Base-by-base conservation (phyloP, 2,888 invertebrate species). In the Heteromyza rotundicornis region DNA sequence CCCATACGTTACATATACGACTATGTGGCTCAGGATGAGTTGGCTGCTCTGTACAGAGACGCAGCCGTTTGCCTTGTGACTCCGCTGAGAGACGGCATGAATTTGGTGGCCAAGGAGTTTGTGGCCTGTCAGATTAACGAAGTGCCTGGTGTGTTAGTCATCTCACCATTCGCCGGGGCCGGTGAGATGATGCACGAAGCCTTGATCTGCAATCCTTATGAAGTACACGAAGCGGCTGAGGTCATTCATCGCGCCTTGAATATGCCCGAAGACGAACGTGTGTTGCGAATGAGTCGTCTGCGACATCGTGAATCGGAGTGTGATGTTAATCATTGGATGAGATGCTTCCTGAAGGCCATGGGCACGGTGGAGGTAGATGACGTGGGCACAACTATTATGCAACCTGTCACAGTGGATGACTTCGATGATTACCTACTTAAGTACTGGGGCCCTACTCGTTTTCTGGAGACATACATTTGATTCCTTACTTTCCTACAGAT, bases 151-250 rank as follows among this genome's bases (percentile, higher is more conserved):
- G 95, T 95, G 0, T 83, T 95, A 36, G 92, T 95, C 55, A 90
- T 95, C 8, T 95, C 95, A 0, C 95, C 95, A 0, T 95, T 95
- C 78, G 95, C 95, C 60, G 95, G 95, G 1, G 95, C 95, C 5
- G 94, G 94, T 0, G 94, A 95, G 82, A 94, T 92, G 87, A 95
- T 95, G 95, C 94, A 94, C 83, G 95, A 95, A 80, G 95, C 95
- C 1, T 85, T 95, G 10, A 89, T 94, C 56, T 94, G 93, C 78
- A 95, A 95, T 81, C 95, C 95, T 0, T 94, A 95, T 74, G 95
- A 95, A 81, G 86, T 94, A 55, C 91, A 94, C 72, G 92, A 92
- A 69, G 93, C 94, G 2, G 94, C 95, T 16, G 94, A 94, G 81
- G 90, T 92, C 20, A 90, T 94, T 70, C 92, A 95, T 80, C 89